Base-by-base conservation (phyloP, 92 coral and sea anemone species). In the Phenganax subtilis region DNA sequence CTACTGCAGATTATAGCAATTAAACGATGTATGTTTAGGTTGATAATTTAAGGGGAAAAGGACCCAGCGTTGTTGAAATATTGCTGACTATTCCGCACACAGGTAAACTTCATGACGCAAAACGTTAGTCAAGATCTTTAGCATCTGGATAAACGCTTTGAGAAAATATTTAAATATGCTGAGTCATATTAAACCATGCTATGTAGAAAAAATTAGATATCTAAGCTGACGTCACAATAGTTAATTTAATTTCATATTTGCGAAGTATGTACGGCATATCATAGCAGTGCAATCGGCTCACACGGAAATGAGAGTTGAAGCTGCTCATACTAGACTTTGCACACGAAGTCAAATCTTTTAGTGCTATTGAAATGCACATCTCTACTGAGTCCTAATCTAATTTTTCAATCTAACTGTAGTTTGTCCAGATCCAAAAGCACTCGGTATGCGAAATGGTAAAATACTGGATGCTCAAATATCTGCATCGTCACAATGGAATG, bases 401-500 rank as follows among this genome's bases (percentile, higher is more conserved):
- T 4, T 6, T 65, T 3, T 65, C 2, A 9, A 17, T 17, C 31
- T 17, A 1, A 51, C 52, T 25, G 20, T 55, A 75, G 80, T 55
- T 12, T 75, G 80, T 29, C 53, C 6, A 51, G 15, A 75, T 57
- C 67, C 80, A 17, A 17, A 55, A 54, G 63, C n/a, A 0, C 80
- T 75, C 12, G 80, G 80, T 6, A 54, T 75, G 64, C n/a, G 52
- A 16, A 55, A 16, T 75, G 80, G 80, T 55, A 25, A 55, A 57
- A 75, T 75, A 17, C 25, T n/a, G 31, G 80, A 75, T 75, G 14
- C 53, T 55, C 80, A 75, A 55, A 75, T 75, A 30, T 55, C 63
- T 25, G 80, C 80, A 0, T 75, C 80, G 8, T 75, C 80, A n/a
- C n/a, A 54, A 59, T 54, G 62, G 62, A 59, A 29, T 56, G 28